Base-by-base conservation (phyloP, 1,140 invertebrate species). In the Tribolium madens region DNA sequence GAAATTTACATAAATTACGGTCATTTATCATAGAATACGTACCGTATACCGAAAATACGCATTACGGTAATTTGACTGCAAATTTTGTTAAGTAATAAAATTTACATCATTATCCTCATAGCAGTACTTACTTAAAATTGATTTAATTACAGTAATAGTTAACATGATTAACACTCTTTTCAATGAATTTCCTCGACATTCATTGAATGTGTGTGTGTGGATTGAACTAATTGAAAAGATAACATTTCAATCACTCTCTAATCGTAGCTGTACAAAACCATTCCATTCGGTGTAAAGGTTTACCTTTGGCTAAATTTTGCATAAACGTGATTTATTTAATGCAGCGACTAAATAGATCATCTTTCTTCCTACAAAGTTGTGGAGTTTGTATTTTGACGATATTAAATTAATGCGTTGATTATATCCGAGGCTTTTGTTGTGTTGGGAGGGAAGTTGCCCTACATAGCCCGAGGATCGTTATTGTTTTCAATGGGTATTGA, bases 321-420 rank as follows among this genome's bases (percentile, higher is more conserved):
- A 64, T 64, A 7, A 33, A 12, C 10, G 21, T 33, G 26, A 26
- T 64, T 64, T 64, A 64, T 21, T 64, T 64, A 64, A 64, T 26
- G 10, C 17, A 64, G 36, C n/a, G 5, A 9, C 21, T 60, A 60
- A 64, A 64, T 64, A 64, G 57, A 64, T 64, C 57, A 26, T 31
- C 18, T 64, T 64, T 64, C 57, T 64, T 64, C n/a, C 21, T 64
- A 64, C 57, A 33, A 42, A 4, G 18, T 64, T 64, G 57, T 33
- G 14, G n/a, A 64, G 18, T 64, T 64, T 64, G n/a, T 31, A 26
- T 64, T 64, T 72, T 72, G 46, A 52, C 69, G 69, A 71, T 71
- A 72, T 72, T 50, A 33, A 52, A 72, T 72, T 72, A 50, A 50
- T 72, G 50, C 18, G 70, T 72, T 72, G 70, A 72, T 72, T 72